Conservation (phyloP, 2,888 invertebrate species). For the Athalia cordata region DNA sequence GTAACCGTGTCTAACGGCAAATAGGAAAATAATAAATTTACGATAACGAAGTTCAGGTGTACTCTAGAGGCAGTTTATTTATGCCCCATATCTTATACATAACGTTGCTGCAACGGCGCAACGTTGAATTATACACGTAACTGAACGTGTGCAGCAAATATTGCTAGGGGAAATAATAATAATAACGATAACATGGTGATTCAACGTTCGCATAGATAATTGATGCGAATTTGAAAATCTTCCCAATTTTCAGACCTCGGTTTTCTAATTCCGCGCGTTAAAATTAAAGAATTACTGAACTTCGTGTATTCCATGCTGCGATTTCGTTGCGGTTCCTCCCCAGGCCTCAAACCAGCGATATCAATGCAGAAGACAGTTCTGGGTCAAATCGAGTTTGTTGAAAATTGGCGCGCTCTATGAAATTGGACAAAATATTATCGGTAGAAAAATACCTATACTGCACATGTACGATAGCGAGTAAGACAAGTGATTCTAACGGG, state of each 20-base stretch:
- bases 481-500: not conserved
- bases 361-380: conserved; percentile 39
- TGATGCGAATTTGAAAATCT: too few relatives aligned
- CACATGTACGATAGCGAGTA: not conserved
- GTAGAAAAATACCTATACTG: not conserved
- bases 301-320: not conserved
- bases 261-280: too few relatives aligned
- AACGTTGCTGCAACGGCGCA: not conserved
- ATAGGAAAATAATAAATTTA: conserved; percentile 14
- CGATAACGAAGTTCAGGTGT: not conserved
- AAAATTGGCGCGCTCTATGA: not conserved
- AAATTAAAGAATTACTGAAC: too few relatives aligned
- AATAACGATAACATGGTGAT: too few relatives aligned
- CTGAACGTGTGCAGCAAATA: too few relatives aligned
- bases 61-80: not conserved
- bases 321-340: conserved; percentile 6
- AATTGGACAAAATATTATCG: conserved; percentile 1
- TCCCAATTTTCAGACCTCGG: too few relatives aligned
- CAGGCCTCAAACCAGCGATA: not conserved
- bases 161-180: too few relatives aligned
- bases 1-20: conserved; percentile 1
- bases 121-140: not conserved
- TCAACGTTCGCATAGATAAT: too few relatives aligned
- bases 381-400: not conserved
- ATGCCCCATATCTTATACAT: not conserved